Conservation (phyloP, 2,888 invertebrate genomes). For the Himalopsyche japonica region DNA sequence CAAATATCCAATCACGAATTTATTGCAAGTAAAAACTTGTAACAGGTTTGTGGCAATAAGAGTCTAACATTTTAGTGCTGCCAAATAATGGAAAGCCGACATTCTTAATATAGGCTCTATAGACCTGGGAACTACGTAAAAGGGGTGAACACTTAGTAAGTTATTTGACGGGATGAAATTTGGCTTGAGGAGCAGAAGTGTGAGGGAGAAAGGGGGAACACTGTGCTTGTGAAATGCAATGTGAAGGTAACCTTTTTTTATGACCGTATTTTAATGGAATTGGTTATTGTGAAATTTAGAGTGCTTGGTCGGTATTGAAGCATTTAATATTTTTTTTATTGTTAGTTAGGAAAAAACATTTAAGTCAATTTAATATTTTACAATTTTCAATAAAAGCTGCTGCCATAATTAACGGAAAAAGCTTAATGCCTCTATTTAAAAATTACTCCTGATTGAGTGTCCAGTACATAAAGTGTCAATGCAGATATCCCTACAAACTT, state of each 20-base stretch:
- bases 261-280: no score
- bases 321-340: no score
- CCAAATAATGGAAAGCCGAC: not conserved
- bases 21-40: not conserved
- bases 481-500: no score
- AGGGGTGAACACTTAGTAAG: conserved; percentile 3
- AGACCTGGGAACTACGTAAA: not conserved
- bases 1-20: not conserved
- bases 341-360: no score
- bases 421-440: no score
- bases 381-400: no score
- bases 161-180: not conserved
- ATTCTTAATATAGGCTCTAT: not conserved
- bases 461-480: no score
- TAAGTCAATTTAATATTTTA: no score
- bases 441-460: no score
- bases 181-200: not conserved
- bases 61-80: not conserved
- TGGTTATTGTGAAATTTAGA: no score
- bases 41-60: not conserved
- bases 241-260: not conserved
- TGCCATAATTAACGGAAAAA: no score
- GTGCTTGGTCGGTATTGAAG: no score
- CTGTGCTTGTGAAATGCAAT: not conserved
- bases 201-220: not conserved